Evolutionary conservation across 2,113 vertebrate genomes (phyloP), one percentile per base, ranked within the genome.

Genomic region (Glaucidium brasilianum): DNA sequence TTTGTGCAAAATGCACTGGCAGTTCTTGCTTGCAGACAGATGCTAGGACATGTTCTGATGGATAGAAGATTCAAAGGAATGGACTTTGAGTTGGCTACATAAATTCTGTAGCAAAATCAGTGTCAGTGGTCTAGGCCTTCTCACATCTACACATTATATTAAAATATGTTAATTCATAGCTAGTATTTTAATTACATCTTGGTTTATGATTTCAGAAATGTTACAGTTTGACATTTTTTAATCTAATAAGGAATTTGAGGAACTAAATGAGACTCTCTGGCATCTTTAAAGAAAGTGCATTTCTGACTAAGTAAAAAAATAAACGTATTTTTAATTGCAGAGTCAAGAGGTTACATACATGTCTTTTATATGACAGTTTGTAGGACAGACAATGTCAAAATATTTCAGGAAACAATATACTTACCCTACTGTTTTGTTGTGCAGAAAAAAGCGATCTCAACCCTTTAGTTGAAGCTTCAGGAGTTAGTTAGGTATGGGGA

Each of bases 371-470:
- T 83, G 76, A 90, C 60, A 94, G 34, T 35, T 82, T 90, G 93
- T 83, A 97, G 92, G 92, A 97, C 77, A 96, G 90, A 92, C 89
- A 97, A 95, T 88, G 96, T 95, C 83, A 97, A 92, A 95, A 94
- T 85, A 96, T 96, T 97, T 97, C 83, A 97, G 97, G 96, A 98
- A 98, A 91, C 88, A 84, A 63, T 95, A 67, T 71, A 98, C 98
- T 98, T 97, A 98, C 98, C 98, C 97, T 96, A 84, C 52, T 95
- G 95, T 43, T 89, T 90, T 78, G 89, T 69, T 96, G 97, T 82
- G 86, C 90, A 88, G 97, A 81, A 83, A 93, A 95, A 95, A 95
- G 58, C 85, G 87, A 66, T 94, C 94, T 88, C 96, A 93, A 75
- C 82, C 71, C 60, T 96, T 94, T 94, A 94, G 95, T 68, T 97